These are phyloP conservation scores for Beaufortia kweichowensis DNA, from an alignment of 2,113 vertebrate genomes.

Conservation along the genomic window DNA sequence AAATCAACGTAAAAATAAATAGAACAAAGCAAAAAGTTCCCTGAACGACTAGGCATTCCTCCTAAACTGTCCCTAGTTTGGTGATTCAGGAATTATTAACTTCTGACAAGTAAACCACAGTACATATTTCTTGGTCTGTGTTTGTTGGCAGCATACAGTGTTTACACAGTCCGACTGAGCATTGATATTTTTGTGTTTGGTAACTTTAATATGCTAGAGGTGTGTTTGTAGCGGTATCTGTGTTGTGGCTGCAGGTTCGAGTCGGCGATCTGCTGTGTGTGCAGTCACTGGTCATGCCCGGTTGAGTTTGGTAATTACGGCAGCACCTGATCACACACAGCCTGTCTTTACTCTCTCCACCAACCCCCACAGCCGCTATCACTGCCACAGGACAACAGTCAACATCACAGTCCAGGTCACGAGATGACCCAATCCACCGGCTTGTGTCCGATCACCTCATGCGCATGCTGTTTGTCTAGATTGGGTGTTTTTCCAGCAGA, in stretches of 20 bases:
- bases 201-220: not conserved
- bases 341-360: constrained; percentile 35
- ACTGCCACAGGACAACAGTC: constrained; percentile 23
- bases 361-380: not conserved
- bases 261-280: constrained; percentile 69
- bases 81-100: not conserved
- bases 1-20: too few species aligned
- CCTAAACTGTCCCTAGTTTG: not conserved
- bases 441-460: not conserved
- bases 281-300: constrained; percentile 69
- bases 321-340: constrained; percentile 69
- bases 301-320: constrained; percentile 73
- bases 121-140: not conserved
- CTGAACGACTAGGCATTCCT: too few species aligned
- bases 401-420: constrained; percentile 4
- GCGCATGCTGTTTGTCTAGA: not conserved
- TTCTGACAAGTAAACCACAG: not conserved
- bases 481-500: not conserved
- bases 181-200: not conserved
- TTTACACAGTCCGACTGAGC: not conserved
- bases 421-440: not conserved
- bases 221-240: not conserved
- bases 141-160: not conserved
- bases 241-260: constrained; percentile 58
- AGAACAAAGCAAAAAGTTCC: too few species aligned